Percentiles rank a stretch among this genome's conserved stretches.
These are phyloP conservation scores for Piprites chloris DNA, from an alignment of 2,113 vertebrate genomes.

Conservation along the genomic window DNA sequence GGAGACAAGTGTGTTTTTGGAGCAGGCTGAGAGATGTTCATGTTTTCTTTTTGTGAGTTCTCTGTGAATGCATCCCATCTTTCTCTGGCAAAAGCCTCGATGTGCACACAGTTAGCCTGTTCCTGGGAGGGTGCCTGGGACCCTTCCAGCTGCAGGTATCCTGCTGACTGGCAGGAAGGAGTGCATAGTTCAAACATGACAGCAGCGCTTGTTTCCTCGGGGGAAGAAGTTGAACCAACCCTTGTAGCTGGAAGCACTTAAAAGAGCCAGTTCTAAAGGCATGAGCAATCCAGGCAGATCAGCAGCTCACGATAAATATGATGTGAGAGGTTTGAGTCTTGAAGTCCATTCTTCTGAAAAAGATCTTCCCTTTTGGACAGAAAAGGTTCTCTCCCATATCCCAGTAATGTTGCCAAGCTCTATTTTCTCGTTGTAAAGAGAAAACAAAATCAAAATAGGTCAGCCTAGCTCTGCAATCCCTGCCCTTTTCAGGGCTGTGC, in stretches of 20 bases:
- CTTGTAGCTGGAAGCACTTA: constrained; percentile 33
- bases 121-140: background rate
- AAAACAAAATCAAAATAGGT: background rate
- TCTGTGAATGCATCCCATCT: background rate
- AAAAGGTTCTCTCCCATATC: background rate
- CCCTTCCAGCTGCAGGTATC: background rate
- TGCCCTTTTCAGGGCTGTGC: background rate
- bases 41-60: background rate
- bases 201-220: background rate
- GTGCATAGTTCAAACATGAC: background rate
- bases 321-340: background rate
- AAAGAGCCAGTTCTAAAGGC: background rate
- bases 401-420: background rate
- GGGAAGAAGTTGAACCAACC: constrained; percentile 13
- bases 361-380: background rate
- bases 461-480: background rate
- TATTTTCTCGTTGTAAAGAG: background rate
- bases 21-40: background rate
- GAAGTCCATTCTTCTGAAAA: background rate
- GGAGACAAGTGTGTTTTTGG: background rate
- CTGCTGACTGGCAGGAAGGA: constrained; percentile 28
- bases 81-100: background rate
- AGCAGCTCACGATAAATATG: background rate
- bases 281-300: background rate
- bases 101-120: background rate